phyloP scores from a whole-genome alignment of 2,113 vertebrate genomes.

The Lasiurus cinereus region DNA sequence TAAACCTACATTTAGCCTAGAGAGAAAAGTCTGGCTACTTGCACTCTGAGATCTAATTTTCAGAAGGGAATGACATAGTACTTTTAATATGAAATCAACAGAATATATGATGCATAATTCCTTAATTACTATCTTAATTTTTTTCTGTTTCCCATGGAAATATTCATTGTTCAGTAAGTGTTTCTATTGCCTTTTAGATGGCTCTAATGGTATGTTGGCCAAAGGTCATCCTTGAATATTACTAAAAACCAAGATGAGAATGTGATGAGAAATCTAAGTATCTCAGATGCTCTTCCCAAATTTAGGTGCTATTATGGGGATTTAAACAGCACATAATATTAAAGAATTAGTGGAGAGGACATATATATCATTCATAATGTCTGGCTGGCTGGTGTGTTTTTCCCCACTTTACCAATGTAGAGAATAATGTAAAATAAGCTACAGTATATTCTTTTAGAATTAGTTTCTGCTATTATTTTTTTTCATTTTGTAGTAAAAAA shows the following conservation, averaged over 20 bases:
- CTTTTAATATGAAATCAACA: not conserved
- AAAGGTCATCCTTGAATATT: not conserved
- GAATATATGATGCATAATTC: not conserved
- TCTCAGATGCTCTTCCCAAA: not conserved
- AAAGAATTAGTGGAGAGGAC: not conserved
- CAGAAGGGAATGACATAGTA: not conserved
- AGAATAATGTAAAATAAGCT: not conserved
- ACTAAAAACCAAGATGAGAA: not conserved
- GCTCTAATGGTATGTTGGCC: not conserved
- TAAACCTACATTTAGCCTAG: not conserved
- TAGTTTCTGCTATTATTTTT: not conserved
- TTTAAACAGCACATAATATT: not conserved
- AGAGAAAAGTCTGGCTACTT: not conserved
- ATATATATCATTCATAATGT: not conserved
- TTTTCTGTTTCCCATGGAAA: not conserved
- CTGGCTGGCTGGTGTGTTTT: not conserved
- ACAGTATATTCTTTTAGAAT: not conserved
- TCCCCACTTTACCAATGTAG: not conserved
- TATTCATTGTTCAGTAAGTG: not conserved
- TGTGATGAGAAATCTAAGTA: not conserved
- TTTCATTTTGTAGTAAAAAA: not conserved
- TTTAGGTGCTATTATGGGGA: not conserved
- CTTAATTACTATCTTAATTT: slow-evolving; percentile 23
- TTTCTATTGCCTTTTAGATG: not conserved
- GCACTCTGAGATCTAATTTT: not conserved